A percentile compares a stretch with the other conserved stretches of the same genome.
Conservation (phyloP, 1,140 invertebrate genomes). For the Drosophila virilis region DNA sequence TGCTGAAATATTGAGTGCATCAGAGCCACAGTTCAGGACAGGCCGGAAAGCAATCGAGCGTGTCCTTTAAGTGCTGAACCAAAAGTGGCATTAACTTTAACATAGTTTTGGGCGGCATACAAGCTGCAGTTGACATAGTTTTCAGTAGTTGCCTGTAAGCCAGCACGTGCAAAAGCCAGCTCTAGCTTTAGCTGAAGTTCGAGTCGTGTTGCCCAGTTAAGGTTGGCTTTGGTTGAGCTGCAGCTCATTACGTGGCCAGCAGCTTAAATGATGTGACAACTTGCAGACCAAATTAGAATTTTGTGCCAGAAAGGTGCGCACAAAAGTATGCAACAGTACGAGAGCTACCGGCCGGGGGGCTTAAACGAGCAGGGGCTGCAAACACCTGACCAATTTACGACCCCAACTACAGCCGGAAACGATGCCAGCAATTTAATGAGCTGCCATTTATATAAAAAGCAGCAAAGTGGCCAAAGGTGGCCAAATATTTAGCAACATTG, state of each 20-base stretch:
- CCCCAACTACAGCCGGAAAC: slow-evolving; percentile 49
- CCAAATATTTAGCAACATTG: slow-evolving; percentile 77
- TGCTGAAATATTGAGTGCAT: slow-evolving; percentile 48
- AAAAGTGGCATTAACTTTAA: slow-evolving; percentile 65
- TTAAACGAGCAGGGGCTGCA: neutral
- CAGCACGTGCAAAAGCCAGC: slow-evolving; percentile 69
- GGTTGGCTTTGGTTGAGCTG: slow-evolving; percentile 49
- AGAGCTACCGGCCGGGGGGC: neutral
- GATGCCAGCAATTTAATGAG: slow-evolving; percentile 79
- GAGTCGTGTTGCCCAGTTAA: slow-evolving; percentile 19
- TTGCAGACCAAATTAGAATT: slow-evolving; percentile 72
- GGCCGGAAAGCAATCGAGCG: slow-evolving; percentile 60
- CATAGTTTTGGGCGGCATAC: slow-evolving; percentile 49
- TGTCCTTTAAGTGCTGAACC: slow-evolving; percentile 62
- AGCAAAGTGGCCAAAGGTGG: slow-evolving; percentile 61
- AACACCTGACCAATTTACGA: slow-evolving; percentile 42
- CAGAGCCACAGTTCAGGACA: slow-evolving; percentile 30
- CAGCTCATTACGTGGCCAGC: slow-evolving; percentile 77
- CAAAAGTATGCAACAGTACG: slow-evolving; percentile 39
- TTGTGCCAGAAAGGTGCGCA: slow-evolving; percentile 33
- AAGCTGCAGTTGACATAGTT: slow-evolving; percentile 68
- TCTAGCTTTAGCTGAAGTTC: slow-evolving; percentile 19
- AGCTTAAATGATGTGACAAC: slow-evolving; percentile 70
- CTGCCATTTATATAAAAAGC: slow-evolving; percentile 76
- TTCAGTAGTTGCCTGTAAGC: slow-evolving; percentile 9